Conservation (phyloP, 1,140 invertebrate genomes). For the Drosophila neocordata region DNA sequence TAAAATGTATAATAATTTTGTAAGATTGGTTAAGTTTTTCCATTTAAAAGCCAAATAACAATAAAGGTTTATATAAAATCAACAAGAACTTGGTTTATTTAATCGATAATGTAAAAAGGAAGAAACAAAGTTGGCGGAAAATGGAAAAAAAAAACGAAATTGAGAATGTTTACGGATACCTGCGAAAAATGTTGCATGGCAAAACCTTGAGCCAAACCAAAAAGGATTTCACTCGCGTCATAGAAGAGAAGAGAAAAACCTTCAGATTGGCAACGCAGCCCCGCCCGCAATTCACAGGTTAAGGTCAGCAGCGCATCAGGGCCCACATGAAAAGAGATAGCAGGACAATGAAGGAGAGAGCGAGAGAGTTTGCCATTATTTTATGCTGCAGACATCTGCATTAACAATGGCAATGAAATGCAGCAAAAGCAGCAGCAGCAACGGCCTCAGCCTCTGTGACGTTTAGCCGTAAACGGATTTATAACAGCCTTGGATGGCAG, state of each 20-base stretch:
- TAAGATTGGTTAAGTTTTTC: slow-evolving; percentile 62
- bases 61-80: slow-evolving; percentile 64
- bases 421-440: slow-evolving; percentile 25
- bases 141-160: neutral
- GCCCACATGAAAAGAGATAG: slow-evolving; percentile 29
- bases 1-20: slow-evolving; percentile 40
- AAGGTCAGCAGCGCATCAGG: slow-evolving; percentile 54
- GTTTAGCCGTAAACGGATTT: slow-evolving; percentile 75
- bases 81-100: slow-evolving; percentile 55
- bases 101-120: slow-evolving; percentile 42
- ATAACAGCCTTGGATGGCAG: slow-evolving; percentile 53
- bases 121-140: slow-evolving; percentile 34
- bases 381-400: slow-evolving; percentile 72
- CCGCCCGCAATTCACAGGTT: slow-evolving; percentile 63
- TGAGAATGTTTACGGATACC: slow-evolving; percentile 30
- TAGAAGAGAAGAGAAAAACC: slow-evolving; percentile 46
- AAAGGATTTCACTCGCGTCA: slow-evolving; percentile 70
- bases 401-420: slow-evolving; percentile 74
- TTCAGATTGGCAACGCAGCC: slow-evolving; percentile 57
- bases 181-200: slow-evolving; percentile 29
- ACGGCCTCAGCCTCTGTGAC: slow-evolving; percentile 36
- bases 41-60: slow-evolving; percentile 61
- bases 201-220: slow-evolving; percentile 44
- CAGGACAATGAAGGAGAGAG: slow-evolving; percentile 16
- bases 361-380: slow-evolving; percentile 53